These are phyloP conservation scores for Bombus confusus DNA, from an alignment of 1,140 invertebrate species.

Conservation along the genomic window DNA sequence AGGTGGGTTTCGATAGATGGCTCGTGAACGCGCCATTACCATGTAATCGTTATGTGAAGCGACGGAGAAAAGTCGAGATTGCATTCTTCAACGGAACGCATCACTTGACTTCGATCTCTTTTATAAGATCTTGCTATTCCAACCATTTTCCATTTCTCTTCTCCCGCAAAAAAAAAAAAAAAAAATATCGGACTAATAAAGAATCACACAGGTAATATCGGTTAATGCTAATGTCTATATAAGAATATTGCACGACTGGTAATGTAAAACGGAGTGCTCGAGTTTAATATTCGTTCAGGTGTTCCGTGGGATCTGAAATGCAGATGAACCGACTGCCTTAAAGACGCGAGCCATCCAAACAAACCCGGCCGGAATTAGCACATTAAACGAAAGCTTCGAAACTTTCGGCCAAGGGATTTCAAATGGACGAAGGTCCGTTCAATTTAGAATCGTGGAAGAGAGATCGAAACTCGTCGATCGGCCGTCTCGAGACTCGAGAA, in stretches of 20 bases:
- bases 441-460: background rate
- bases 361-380: slow-evolving; percentile 30
- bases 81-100: background rate
- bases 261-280: background rate
- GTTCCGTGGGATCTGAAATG: slow-evolving; percentile 12
- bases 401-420: slow-evolving; percentile 19
- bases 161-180: background rate
- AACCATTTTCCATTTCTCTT: background rate
- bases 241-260: background rate
- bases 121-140: background rate
- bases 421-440: background rate
- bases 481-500: background rate
- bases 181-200: background rate
- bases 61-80: background rate
- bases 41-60: background rate
- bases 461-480: background rate
- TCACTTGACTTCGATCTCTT: background rate
- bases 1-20: background rate
- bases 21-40: background rate
- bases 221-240: background rate
- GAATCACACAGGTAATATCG: background rate
- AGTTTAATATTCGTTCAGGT: slow-evolving; percentile 33
- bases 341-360: slow-evolving; percentile 7
- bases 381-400: slow-evolving; percentile 37
- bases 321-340: slow-evolving; percentile 11